Base-by-base conservation (phyloP, 2,797 vertebrate species). In the Psittacula derbiana region DNA sequence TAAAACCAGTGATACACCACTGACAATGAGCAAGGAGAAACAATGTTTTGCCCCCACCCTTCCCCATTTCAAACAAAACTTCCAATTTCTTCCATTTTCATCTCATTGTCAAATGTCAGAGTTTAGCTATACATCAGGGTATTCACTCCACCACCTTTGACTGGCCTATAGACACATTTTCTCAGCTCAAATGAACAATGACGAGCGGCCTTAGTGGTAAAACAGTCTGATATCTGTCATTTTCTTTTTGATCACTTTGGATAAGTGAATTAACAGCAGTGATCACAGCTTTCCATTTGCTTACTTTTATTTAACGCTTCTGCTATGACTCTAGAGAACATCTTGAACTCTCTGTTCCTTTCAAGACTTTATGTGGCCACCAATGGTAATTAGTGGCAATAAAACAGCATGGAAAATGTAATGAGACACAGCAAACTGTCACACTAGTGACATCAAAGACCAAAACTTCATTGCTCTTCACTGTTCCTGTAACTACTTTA, bases 371-470 rank as follows among this genome's bases (percentile, higher is more conserved):
- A 31, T 47, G 38, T 27, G 36, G 58, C 18, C 43, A 41, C 28
- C 46, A 70, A 4, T 2, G 6, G 36, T 13, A 75, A 55, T 46
- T 36, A 81, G 20, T 44, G 47, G 41, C 73, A 70, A 74, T 14
- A 69, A 93, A 76, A 53, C 19, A 70, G 33, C 23, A 40, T 0
- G 17, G 95, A 96, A 95, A 93, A 88, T 81, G 44, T 46, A 75
- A 9, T 0, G 23, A 81, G 33, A 80, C 28, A 60, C 2, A 52
- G 53, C 24, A 79, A 83, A 83, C 20, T 27, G 31, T 52, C 69
- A 27, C 5, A 0, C 7, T 18, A 30, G 23, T 61, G 85, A 90
- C 5, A 8, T 81, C 71, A 90, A 72, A 88, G 66, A 41, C 50
- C 31, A 30, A 70, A 66, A 62, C 0, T 3, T 55, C 70, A 76